Evolutionary conservation across 2,888 invertebrate species (phyloP), one percentile per base, ranked within the genome.

Genomic region (Bombylius major): DNA sequence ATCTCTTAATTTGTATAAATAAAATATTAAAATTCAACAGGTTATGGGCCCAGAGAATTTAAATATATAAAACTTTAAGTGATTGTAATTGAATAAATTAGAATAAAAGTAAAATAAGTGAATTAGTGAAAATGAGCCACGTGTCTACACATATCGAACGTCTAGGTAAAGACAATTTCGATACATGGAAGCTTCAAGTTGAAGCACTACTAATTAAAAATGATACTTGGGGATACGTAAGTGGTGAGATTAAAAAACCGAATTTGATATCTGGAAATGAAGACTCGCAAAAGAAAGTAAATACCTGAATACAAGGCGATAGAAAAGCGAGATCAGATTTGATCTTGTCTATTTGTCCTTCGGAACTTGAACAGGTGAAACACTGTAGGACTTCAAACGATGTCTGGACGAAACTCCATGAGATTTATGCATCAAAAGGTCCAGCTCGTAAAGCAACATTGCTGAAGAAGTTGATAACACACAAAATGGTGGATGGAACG

Each of bases 321-420:
- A n/a, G n/a, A n/a, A 53, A 53, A 11, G n/a, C 42, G 14, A 45
- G 32, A 42, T 56, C 58, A 36, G 58, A 60, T 23, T 45, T 59
- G 8, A 56, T 60, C 55, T 32, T 58, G 34, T 56, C 58, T 7
- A 56, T 58, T 50, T 54, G 56, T 45, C 54, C 59, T 13, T 58
- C 56, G 33, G 56, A 56, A 36, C 52, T 58, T 5, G 52, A 53
- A 39, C 55, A 53, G 34, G 33, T 58, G 4, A 49, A 49, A 44
- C 47, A 54, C n/a, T 55, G 57, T 51, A 46, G 55, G n/a, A 57
- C 55, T 23, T 54, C 52, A 11, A 14, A 52, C 32, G 53, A 53
- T 7, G 53, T 57, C 33, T 57, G 52, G 57, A 48, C 48, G 46
- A 54, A 56, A 51, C 45, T 58, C 9, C 48, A 56, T 39, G 48